Percentiles rank a stretch among this genome's conserved stretches.
Evolutionary conservation across 2,888 invertebrate genomes (phyloP).

Genomic region (Pyrocoelia pectoralis): DNA sequence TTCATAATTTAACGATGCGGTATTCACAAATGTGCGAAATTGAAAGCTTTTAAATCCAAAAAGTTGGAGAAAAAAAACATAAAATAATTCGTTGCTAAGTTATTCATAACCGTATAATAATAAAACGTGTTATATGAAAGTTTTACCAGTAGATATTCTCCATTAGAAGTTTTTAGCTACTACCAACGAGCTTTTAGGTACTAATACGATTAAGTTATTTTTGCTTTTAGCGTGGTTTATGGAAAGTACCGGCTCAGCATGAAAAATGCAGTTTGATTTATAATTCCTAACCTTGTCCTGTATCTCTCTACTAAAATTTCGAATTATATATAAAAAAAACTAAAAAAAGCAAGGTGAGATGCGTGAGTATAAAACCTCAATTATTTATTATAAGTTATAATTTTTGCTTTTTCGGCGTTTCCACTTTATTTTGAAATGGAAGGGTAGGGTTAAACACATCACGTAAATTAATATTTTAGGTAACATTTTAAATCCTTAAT

Average conservation of each 20-base stretch:
- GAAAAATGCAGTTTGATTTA: constrained; percentile 36
- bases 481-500: neutral
- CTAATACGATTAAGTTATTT: constrained; percentile 38
- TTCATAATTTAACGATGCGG: constrained; percentile 13
- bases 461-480: constrained; percentile 9
- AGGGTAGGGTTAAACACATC: neutral
- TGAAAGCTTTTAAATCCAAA: constrained; percentile 27
- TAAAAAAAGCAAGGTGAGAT: constrained; percentile 3
- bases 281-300: constrained; percentile 19
- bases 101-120: constrained; percentile 33
- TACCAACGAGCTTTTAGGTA: constrained; percentile 33
- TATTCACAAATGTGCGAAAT: neutral
- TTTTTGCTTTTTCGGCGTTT: neutral
- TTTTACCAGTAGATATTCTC: constrained; percentile 32
- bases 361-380: neutral
- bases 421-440: neutral
- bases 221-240: constrained; percentile 37
- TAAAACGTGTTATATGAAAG: constrained; percentile 33
- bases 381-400: constrained; percentile 1
- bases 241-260: constrained; percentile 30
- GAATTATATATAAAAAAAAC: constrained; percentile 5
- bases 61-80: constrained; percentile 13
- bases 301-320: neutral
- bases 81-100: constrained; percentile 29
- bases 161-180: constrained; percentile 36